Percentiles rank a stretch among this genome's conserved stretches.
These are phyloP conservation scores for Cichlasoma orientale DNA, from an alignment of 2,797 vertebrate species.

Conservation along the genomic window DNA sequence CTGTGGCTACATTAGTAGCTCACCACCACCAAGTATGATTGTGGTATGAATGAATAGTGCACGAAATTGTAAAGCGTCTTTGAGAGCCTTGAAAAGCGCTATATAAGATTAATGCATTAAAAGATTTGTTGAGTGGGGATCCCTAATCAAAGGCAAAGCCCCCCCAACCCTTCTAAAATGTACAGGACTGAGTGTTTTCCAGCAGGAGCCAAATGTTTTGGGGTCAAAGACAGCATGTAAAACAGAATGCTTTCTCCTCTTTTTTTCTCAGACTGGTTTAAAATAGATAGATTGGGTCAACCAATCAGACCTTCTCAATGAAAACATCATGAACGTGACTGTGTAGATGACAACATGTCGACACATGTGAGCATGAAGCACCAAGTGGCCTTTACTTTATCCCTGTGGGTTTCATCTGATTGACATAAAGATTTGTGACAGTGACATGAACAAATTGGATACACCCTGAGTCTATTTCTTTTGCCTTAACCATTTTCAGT, in stretches of 20 bases:
- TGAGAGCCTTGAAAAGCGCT: too few relatives aligned
- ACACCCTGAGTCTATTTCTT: neutral
- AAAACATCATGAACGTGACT: neutral
- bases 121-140: neutral
- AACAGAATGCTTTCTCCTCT: neutral
- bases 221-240: neutral
- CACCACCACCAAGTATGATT: too few relatives aligned
- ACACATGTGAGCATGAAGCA: slow-evolving; percentile 7
- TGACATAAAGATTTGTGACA: slow-evolving; percentile 24
- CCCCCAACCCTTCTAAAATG: neutral
- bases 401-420: slow-evolving; percentile 27
- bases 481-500: neutral
- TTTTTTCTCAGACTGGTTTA: neutral
- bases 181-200: neutral
- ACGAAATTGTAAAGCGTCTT: too few relatives aligned
- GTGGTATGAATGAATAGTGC: too few relatives aligned
- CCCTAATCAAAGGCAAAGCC: too few relatives aligned
- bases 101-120: too few relatives aligned
- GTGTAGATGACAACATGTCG: slow-evolving; percentile 1
- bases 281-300: neutral
- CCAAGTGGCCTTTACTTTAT: slow-evolving; percentile 20
- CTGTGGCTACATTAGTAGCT: too few relatives aligned
- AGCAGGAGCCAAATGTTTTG: fast-evolving
- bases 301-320: slow-evolving; percentile 1
- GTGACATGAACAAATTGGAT: slow-evolving; percentile 30